Evolutionary conservation across 2,113 vertebrate species (phyloP), one percentile per base, ranked within the genome.

Genomic region (Cheirogaleus medius): DNA sequence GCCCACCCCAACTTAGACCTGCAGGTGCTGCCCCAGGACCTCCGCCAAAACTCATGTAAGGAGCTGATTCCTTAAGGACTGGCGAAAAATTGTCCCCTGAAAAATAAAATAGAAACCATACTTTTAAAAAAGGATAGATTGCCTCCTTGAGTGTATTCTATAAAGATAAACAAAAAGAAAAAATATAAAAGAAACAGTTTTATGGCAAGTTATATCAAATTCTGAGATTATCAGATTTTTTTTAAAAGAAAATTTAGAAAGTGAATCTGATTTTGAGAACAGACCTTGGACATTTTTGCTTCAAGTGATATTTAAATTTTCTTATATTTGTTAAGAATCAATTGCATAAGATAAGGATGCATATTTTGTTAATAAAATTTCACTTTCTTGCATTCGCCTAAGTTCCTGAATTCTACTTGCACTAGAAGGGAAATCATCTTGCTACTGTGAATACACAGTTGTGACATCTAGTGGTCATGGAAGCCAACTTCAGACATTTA

Each of bases 291-390:
- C 66, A 66, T 54, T 52, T 86, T 85, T 86, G 20, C 60, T 96
- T 85, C 49, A 74, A 89, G 25, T 80, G 37, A 68, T 49, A 78
- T 47, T 60, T 84, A 94, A 32, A 7, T 84, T 66, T 54, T 66
- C 32, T 88, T 87, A 64, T 73, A 86, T 87, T 77, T 87, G 32
- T 54, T 64, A 56, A 78, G 39, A 90, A 58, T 71, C 11, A 90
- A 85, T 73, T 86, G 34, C 42, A 74, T 74, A 77, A 21, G 42
- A 87, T 25, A 64, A 76, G 10, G 64, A 44, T 39, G 18, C 4
- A 20, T 81, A 27, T 84, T 82, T 93, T 73, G 89, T 90, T 66
- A 74, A 77, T 89, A 73, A 80, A 86, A 52, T 94, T 97, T 96
- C 64, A 32, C 77, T 71, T 77, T 73, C 37, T 68, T 66, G 21